Conservation (phyloP, 2,888 invertebrate genomes). For the Koerneria pararmatus region DNA sequence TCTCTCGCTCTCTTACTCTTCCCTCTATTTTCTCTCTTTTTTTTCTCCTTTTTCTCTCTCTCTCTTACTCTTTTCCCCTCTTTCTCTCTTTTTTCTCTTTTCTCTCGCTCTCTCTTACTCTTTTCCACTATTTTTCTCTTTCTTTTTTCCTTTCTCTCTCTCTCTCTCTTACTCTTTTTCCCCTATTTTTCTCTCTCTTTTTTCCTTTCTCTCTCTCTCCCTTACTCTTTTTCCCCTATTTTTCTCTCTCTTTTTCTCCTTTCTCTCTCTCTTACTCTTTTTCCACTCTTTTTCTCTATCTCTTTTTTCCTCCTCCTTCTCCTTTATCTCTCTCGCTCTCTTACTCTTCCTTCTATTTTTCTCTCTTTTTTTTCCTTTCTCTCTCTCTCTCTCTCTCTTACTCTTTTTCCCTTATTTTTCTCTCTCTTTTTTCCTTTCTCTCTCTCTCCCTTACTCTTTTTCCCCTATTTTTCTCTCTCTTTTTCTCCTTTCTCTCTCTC, state of each 20-base stretch:
- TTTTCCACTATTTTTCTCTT: no score
- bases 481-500: slow-evolving; percentile 14
- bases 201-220: not conserved
- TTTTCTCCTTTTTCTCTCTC: no score
- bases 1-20: no score
- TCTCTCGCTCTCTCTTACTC: no score
- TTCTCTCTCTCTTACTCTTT: not conserved
- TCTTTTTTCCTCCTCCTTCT: not conserved
- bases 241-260: not conserved
- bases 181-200: not conserved
- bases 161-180: no score
- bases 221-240: not conserved
- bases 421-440: slow-evolving; percentile 19
- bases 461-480: slow-evolving; percentile 19
- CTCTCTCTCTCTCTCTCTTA: slow-evolving; percentile 9
- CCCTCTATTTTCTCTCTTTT: no score
- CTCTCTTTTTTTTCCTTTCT: slow-evolving; percentile 16
- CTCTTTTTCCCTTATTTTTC: not conserved
- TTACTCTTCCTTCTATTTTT: not conserved
- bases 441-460: not conserved
- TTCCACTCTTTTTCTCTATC: not conserved
- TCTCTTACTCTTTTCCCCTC: no score
- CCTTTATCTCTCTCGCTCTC: not conserved
- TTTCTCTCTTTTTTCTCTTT: no score
- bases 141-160: no score